phyloP scores from a whole-genome alignment of 2,888 invertebrate genomes.

The Eilema griseolum region DNA sequence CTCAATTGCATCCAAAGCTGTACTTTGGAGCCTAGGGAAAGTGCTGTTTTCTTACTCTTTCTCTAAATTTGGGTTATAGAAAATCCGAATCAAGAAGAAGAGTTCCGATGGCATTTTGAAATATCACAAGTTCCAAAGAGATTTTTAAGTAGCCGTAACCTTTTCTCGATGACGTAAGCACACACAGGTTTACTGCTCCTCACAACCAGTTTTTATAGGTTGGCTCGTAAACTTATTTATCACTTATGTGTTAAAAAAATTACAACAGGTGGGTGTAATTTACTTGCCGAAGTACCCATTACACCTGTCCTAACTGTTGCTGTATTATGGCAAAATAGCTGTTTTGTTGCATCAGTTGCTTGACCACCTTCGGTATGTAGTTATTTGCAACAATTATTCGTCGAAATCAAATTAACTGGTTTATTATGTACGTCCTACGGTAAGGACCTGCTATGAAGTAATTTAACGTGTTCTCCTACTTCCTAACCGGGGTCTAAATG shows the following conservation, averaged over 20 bases:
- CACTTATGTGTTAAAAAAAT: slow-evolving; percentile 2
- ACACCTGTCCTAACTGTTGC: slow-evolving; percentile 1
- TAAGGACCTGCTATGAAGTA: too few species aligned
- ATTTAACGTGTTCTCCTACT: too few species aligned
- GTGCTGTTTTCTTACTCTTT: too few species aligned
- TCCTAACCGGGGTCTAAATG: too few species aligned
- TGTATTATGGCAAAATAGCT: not conserved
- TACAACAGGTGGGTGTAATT: slow-evolving; percentile 2
- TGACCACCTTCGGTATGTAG: not conserved
- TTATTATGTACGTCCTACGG: not conserved
- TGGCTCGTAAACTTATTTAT: not conserved
- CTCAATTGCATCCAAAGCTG: too few species aligned
- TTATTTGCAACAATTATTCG: slow-evolving; percentile 11
- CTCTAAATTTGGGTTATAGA: too few species aligned
- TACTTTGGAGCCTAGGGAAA: too few species aligned
- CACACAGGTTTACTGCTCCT: not conserved
- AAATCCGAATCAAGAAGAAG: too few species aligned
- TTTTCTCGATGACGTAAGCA: not conserved
- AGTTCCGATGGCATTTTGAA: too few species aligned
- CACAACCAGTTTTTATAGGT: not conserved
- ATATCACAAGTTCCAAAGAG: too few species aligned
- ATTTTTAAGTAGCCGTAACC: not conserved
- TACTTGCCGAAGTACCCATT: not conserved
- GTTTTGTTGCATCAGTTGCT: slow-evolving; percentile 2
- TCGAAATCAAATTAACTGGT: slow-evolving; percentile 9